Percentiles rank a stretch among this genome's conserved stretches.
phyloP scores from a whole-genome alignment of 2,113 vertebrate species.

The Chelonoidis abingdonii region DNA sequence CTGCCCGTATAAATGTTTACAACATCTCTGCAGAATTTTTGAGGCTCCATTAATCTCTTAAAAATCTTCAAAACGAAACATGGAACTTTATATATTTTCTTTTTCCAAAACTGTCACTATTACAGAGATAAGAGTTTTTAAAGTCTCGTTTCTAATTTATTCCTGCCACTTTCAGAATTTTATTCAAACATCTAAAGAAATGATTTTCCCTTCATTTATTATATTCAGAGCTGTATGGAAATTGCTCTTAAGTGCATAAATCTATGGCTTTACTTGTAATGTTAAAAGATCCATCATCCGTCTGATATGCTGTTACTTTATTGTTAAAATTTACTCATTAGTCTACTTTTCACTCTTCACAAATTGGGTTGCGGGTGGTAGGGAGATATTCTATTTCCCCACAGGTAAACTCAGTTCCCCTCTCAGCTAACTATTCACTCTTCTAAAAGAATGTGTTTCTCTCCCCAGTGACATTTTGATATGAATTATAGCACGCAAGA shows the following conservation, averaged over 20 bases:
- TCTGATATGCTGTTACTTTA: not conserved
- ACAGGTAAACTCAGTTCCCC: constrained; percentile 5
- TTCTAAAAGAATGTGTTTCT: not conserved
- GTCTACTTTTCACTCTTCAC: constrained; percentile 38
- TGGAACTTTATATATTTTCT: not conserved
- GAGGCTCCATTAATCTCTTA: not conserved
- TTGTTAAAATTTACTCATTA: constrained; percentile 64
- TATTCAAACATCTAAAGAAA: not conserved
- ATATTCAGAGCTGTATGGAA: fast-evolving
- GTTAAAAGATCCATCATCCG: not conserved
- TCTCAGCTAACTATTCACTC: constrained; percentile 32
- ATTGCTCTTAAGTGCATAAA: not conserved
- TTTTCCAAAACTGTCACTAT: not conserved
- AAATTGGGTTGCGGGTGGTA: constrained; percentile 11
- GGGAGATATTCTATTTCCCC: not conserved
- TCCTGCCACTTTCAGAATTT: not conserved
- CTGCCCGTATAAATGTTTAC: not conserved
- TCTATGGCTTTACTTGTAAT: not conserved
- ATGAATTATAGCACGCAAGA: constrained; percentile 25
- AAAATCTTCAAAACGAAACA: not conserved
- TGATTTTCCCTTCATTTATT: not conserved
- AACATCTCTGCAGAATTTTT: not conserved
- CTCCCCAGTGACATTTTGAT: constrained; percentile 21
- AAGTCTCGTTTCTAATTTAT: not conserved
- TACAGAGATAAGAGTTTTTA: fast-evolving